phyloP scores from a whole-genome alignment of 2,888 invertebrate genomes.

The Acronicta leporina region DNA sequence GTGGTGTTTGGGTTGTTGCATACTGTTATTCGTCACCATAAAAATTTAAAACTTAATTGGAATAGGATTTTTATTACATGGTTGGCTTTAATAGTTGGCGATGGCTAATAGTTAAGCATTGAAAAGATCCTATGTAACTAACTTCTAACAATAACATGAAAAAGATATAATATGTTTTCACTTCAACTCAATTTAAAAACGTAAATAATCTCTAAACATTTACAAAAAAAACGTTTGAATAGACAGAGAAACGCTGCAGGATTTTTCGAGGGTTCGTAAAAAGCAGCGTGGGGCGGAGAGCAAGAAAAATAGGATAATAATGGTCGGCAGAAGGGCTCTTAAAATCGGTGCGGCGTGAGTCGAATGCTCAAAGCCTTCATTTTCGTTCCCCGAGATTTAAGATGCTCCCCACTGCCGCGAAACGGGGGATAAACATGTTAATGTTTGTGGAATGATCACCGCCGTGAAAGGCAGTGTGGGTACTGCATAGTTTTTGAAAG shows the following conservation, averaged over 20 bases:
- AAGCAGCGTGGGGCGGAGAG: constrained; percentile 52
- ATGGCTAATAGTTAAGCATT: too few species aligned
- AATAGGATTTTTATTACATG: too few species aligned
- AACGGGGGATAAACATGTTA: constrained; percentile 45
- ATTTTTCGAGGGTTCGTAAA: constrained; percentile 52
- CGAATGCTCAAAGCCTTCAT: constrained; percentile 70
- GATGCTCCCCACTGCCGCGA: constrained; percentile 24
- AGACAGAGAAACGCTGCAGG: constrained; percentile 38
- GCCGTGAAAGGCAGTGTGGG: neutral
- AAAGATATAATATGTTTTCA: too few species aligned
- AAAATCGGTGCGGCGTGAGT: constrained; percentile 69
- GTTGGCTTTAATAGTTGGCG: too few species aligned
- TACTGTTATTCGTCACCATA: too few species aligned
- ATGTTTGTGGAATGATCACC: constrained; percentile 41
- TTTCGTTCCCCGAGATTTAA: constrained; percentile 44
- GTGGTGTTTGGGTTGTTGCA: too few species aligned
- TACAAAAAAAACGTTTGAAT: constrained; percentile 33
- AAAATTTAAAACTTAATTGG: too few species aligned
- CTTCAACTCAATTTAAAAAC: constrained; percentile 3
- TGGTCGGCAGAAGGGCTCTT: constrained; percentile 69
- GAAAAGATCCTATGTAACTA: too few species aligned
- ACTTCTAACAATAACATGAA: too few species aligned
- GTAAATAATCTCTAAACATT: constrained; percentile 20
- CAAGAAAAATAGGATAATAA: constrained; percentile 77
- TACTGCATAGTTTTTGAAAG: neutral